Conservation (phyloP, 2,113 vertebrate species). For the Phalacrocorax carbo region DNA sequence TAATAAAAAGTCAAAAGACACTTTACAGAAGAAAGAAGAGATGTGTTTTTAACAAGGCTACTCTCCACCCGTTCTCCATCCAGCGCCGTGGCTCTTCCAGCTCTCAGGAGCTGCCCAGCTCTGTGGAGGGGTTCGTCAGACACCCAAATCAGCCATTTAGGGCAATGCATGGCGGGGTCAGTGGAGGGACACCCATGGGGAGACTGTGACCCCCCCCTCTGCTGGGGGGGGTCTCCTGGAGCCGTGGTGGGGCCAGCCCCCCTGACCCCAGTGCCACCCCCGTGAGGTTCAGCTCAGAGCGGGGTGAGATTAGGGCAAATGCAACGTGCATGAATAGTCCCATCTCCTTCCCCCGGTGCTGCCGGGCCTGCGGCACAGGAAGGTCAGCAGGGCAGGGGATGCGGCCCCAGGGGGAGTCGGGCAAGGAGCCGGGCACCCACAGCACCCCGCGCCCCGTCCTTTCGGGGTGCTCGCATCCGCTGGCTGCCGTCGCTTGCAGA, state of each 20-base stretch:
- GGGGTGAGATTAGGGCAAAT: not conserved
- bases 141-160: accelerated
- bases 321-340: accelerated
- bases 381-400: not conserved
- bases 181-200: not conserved
- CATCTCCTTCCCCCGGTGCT: not conserved
- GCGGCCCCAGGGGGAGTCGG: not conserved
- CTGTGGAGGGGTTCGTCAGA: not conserved
- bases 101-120: not conserved
- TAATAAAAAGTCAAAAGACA: not conserved
- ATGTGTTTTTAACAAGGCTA: not conserved
- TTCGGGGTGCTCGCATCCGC: accelerated
- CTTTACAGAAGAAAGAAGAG: not conserved
- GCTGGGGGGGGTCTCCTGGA: too few species aligned
- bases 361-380: not conserved
- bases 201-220: too few species aligned
- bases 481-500: not conserved
- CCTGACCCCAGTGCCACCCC: not conserved
- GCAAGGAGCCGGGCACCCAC: accelerated
- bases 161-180: not conserved
- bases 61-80: not conserved
- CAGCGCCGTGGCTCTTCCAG: not conserved
- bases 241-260: not conserved
- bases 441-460: accelerated
- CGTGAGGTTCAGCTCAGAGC: not conserved